Conservation (phyloP, 2,797 vertebrate genomes). For the Cossypha niveicapilla region DNA sequence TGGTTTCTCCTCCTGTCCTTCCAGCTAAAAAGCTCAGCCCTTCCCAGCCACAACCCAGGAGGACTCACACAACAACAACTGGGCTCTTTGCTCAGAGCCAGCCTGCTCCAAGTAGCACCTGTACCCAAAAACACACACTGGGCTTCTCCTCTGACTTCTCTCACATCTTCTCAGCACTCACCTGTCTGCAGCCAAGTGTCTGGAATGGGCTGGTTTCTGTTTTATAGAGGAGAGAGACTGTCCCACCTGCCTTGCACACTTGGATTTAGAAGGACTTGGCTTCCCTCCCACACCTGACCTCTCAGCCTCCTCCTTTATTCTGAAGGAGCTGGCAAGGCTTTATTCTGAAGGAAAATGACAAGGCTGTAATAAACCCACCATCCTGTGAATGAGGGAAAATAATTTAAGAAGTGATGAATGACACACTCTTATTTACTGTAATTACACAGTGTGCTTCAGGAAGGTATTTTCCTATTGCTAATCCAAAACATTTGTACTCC, state of each 20-base stretch:
- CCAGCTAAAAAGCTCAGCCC: background rate
- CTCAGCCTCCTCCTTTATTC: background rate
- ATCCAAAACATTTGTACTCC: background rate
- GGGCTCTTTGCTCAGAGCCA: background rate
- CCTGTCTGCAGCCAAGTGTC: background rate
- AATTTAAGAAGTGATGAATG: constrained; percentile 14
- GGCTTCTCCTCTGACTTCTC: background rate
- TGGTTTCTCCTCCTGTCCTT: background rate
- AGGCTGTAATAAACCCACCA: background rate
- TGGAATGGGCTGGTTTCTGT: background rate
- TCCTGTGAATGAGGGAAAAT: background rate
- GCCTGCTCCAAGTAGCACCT: background rate
- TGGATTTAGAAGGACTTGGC: background rate
- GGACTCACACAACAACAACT: fast-evolving
- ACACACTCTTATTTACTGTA: background rate
- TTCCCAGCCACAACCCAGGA: background rate
- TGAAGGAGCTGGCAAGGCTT: background rate
- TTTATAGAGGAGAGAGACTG: background rate
- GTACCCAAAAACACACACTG: background rate
- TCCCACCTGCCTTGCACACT: background rate
- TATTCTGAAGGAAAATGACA: background rate
- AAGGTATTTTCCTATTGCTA: background rate
- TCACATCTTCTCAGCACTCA: background rate
- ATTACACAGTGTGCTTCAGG: background rate
- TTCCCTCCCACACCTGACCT: background rate